Percentiles rank a stretch among this genome's conserved stretches.
phyloP scores from a whole-genome alignment of 2,113 vertebrate species.

The Chaetorhynchus papuensis region DNA sequence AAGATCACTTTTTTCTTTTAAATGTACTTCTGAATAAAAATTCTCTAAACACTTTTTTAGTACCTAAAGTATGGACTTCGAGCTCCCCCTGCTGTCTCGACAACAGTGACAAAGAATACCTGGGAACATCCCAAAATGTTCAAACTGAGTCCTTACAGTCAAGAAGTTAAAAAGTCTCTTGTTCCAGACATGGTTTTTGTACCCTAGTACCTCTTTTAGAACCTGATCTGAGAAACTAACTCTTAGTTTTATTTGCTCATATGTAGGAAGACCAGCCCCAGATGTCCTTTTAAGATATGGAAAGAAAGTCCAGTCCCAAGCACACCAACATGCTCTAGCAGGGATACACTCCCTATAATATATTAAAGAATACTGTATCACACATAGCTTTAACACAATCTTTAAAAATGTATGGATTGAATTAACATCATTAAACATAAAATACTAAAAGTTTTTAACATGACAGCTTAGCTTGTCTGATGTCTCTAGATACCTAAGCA shows the following conservation, averaged over 20 bases:
- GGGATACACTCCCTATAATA: not conserved
- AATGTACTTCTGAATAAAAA: not conserved
- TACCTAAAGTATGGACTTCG: not conserved
- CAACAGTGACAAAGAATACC: not conserved
- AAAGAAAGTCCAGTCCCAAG: not conserved
- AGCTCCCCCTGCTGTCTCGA: constrained; percentile 33
- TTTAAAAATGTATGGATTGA: not conserved
- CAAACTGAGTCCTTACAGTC: not conserved
- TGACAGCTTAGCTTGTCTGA: not conserved
- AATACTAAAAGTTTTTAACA: not conserved
- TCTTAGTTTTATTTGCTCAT: not conserved
- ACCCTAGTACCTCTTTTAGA: not conserved
- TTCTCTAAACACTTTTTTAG: not conserved
- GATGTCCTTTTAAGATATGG: not conserved
- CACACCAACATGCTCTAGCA: not conserved
- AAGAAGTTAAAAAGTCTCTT: not conserved
- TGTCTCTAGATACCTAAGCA: not conserved
- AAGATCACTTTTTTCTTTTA: not conserved
- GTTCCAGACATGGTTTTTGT: not conserved
- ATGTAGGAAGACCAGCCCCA: not conserved
- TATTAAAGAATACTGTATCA: not conserved
- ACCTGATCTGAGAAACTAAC: not conserved
- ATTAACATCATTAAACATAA: not conserved
- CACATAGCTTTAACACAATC: not conserved
- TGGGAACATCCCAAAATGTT: not conserved